Evolutionary conservation across 2,888 invertebrate species (phyloP).

Genomic region (Pheosia gnoma): DNA sequence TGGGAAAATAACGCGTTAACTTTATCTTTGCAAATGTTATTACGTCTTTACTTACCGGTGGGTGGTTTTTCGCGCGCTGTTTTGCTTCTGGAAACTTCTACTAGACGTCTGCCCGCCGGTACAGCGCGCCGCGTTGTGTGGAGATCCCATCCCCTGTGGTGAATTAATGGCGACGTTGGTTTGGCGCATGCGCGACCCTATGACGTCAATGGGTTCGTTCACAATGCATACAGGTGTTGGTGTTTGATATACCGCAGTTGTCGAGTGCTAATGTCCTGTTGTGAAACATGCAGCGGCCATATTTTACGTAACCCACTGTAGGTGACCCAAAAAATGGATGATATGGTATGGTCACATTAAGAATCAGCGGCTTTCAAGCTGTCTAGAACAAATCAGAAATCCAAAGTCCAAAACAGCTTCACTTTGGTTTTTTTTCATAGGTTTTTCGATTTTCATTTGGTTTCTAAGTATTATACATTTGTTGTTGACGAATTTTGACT

Average conservation of each 20-base stretch:
- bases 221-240: conserved; percentile 77
- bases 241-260: conserved; percentile 51
- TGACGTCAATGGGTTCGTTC: conserved; percentile 82
- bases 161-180: conserved; percentile 42
- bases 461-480: too few species aligned
- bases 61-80: conserved; percentile 61
- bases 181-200: conserved; percentile 61
- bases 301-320: background rate
- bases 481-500: too few species aligned
- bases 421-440: background rate
- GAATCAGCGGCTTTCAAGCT: too few species aligned
- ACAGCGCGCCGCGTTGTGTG: conserved; percentile 65
- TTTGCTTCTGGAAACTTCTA: conserved; percentile 40
- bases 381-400: too few species aligned
- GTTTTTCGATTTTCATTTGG: too few species aligned
- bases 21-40: conserved; percentile 37
- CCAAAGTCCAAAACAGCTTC: too few species aligned
- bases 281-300: background rate
- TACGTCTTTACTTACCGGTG: conserved; percentile 65
- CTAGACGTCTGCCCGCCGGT: conserved; percentile 56
- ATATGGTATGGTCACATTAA: too few species aligned
- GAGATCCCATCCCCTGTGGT: conserved; percentile 36
- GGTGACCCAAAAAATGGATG: too few species aligned
- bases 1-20: conserved; percentile 21
- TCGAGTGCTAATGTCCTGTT: conserved; percentile 34